A percentile compares a stretch with the other conserved stretches of the same genome.
Conservation (phyloP, 2,797 vertebrate species). For the Scolopax rusticola region DNA sequence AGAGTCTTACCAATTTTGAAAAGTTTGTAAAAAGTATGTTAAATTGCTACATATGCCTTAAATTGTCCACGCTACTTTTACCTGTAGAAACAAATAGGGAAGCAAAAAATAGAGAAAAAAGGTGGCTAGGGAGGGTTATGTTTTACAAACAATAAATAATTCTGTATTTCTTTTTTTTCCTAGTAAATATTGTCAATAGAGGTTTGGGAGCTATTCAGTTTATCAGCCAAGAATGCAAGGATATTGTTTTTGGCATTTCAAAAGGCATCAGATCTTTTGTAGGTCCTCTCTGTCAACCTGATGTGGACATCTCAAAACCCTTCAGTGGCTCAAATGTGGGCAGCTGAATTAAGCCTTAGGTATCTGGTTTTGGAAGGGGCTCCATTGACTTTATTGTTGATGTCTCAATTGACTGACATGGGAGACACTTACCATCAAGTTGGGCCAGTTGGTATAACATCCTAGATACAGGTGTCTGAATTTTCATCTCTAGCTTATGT, state of each 20-base stretch:
- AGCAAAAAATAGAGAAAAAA: background rate
- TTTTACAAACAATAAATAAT: background rate
- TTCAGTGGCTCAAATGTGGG: background rate
- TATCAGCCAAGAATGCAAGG: background rate
- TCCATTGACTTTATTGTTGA: background rate
- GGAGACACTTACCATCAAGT: background rate
- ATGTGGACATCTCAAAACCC: background rate
- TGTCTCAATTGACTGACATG: background rate
- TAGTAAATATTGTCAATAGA: background rate
- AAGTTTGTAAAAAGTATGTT: rapidly evolving
- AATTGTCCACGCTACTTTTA: background rate
- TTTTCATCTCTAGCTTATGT: background rate
- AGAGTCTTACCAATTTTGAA: background rate
- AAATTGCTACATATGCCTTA: background rate
- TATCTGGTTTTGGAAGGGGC: background rate
- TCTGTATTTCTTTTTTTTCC: background rate
- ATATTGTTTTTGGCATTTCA: background rate
- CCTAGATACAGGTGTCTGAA: background rate
- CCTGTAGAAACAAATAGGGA: background rate
- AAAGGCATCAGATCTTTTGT: background rate
- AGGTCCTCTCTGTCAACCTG: background rate
- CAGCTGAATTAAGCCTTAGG: background rate
- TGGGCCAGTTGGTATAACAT: background rate
- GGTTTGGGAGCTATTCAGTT: background rate
- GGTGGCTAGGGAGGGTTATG: background rate